Evolutionary conservation across 2,113 vertebrate genomes (phyloP), one percentile per base, ranked within the genome.

Genomic region (Oxygymnocypris stewartii): DNA sequence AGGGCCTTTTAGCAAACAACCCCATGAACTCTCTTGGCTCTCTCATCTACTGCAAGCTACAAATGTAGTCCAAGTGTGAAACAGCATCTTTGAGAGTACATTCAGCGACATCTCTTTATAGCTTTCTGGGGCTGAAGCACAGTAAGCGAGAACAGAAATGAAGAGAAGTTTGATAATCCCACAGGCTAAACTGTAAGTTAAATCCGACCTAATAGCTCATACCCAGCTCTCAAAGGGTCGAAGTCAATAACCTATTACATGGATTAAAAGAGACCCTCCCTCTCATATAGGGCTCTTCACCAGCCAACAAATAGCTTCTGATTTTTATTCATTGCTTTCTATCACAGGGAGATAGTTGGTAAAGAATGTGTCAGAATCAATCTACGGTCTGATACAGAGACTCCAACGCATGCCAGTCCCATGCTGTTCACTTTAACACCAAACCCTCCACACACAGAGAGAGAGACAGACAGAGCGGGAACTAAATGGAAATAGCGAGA

Each of bases 241-340:
- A 92, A 95, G 91, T 94, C 92, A 95, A 92, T 94, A 95, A 93
- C 76, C 89, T 92, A 92, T 93, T 95, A 94, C 82, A 91, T 90
- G 91, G 87, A 92, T 91, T 93, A 92, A 94, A 95, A 90, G 47
- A 86, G 82, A 89, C 90, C 86, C 44, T 88, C 90, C 84, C 90
- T 91, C 80, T 82, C 91, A 79, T 87, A 86, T 88, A 90, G 88
- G 82, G 61, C 88, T 90, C 93, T 92, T 87, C 88, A 85, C 54
- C 84, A 92, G 90, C 87, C 84, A 92, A 90, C 86, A 95, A 95
- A 95, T 90, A 92, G 91, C 87, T 93, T 94, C 90, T 94, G 94
- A 94, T 95, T 95, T 95, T 95, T 96, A 96, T 96, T 95, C 93
- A 95, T 94, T 91, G 90, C 85, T 94, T 95, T 96, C 90, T 93